Conservation (phyloP, 2,113 vertebrate genomes). For the Myotis brandtii region DNA sequence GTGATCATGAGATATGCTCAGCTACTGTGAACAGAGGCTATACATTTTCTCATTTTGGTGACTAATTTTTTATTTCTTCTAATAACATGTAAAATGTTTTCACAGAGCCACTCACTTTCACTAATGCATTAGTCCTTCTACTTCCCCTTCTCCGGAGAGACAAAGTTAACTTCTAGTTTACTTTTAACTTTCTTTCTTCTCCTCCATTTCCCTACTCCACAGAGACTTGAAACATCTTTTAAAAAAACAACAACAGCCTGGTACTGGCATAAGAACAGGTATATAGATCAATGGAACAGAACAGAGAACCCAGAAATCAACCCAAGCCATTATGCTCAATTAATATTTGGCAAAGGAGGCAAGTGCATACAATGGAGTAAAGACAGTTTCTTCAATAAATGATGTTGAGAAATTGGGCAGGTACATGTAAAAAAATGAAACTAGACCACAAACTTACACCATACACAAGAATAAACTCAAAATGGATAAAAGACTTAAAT, state of each 20-base stretch:
- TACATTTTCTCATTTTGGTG: neutral
- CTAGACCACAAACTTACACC: too few species aligned
- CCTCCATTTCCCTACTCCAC: neutral
- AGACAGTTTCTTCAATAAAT: too few species aligned
- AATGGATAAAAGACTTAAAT: too few species aligned
- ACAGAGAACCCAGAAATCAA: too few species aligned
- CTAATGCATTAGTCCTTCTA: neutral
- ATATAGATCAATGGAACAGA: too few species aligned
- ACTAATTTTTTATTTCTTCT: neutral
- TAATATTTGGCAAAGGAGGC: too few species aligned
- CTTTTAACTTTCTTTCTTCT: slow-evolving; percentile 28
- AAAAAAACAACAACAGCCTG: neutral
- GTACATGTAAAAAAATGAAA: too few species aligned
- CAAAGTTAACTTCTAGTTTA: slow-evolving; percentile 46
- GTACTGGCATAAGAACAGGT: too few species aligned
- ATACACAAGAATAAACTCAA: too few species aligned
- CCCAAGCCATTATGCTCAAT: too few species aligned
- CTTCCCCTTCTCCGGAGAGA: neutral
- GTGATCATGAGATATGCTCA: neutral
- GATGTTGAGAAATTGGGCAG: too few species aligned
- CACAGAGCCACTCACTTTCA: slow-evolving; percentile 48
- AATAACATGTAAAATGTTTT: neutral
- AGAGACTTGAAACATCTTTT: slow-evolving; percentile 53
- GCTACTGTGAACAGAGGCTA: neutral
- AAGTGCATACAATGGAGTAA: too few species aligned